These are phyloP conservation scores for Enteromius radiatus DNA, from an alignment of 2,797 vertebrate genomes.

Conservation along the genomic window DNA sequence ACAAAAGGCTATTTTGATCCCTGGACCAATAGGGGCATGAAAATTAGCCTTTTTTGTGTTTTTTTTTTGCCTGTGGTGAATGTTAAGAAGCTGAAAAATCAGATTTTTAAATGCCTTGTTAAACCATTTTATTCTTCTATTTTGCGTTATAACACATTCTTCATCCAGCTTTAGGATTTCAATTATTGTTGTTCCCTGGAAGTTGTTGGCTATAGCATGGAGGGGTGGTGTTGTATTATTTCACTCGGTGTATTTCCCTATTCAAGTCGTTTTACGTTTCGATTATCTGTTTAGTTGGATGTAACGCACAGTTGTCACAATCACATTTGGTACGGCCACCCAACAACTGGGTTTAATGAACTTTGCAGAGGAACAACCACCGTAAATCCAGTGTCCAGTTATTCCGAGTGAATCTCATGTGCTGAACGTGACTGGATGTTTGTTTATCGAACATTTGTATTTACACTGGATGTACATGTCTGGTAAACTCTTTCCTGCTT, in stretches of 20 bases:
- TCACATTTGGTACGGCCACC: conserved; percentile 33
- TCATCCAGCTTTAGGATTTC: conserved; percentile 4
- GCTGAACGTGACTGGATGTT: conserved; percentile 42
- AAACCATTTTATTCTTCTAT: conserved; percentile 9
- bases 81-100: conserved; percentile 38
- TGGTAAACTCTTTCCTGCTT: conserved; percentile 67
- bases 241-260: neutral
- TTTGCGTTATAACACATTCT: conserved; percentile 1
- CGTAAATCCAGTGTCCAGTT: neutral
- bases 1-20: conserved; percentile 76
- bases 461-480: conserved; percentile 64
- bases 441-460: conserved; percentile 36
- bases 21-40: conserved; percentile 78
- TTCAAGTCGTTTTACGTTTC: neutral
- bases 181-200: conserved; percentile 20
- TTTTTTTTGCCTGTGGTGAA: conserved; percentile 32
- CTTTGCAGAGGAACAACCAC: conserved; percentile 21
- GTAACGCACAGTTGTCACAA: conserved; percentile 12
- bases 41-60: conserved; percentile 66
- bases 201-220: conserved; percentile 3
- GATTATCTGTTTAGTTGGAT: conserved; percentile 17
- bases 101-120: conserved; percentile 36
- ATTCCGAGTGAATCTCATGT: conserved; percentile 35
- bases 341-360: neutral
- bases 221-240: neutral